phyloP scores from a whole-genome alignment of 2,113 vertebrate genomes.

The Xyliphius kryptos region DNA sequence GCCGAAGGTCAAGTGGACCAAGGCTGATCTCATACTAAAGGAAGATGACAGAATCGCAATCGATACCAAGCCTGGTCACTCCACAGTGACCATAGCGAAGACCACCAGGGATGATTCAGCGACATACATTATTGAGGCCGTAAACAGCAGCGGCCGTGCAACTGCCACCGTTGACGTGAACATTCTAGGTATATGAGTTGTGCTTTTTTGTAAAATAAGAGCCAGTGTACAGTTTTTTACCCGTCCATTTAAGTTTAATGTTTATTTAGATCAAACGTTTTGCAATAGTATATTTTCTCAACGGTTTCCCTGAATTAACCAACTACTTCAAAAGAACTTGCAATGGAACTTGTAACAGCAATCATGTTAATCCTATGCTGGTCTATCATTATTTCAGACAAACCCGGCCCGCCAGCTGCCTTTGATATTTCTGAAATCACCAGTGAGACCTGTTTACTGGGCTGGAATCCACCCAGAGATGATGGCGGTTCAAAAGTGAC shows the following conservation, averaged over 20 bases:
- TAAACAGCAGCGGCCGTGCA: constrained; percentile 88
- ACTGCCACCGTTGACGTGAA: constrained; percentile 95
- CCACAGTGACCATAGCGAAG: constrained; percentile 77
- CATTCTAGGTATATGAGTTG: constrained; percentile 95
- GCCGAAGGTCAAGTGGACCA: constrained; percentile 90
- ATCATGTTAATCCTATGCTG: background rate
- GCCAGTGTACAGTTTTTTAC: too few species aligned
- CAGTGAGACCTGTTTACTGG: constrained; percentile 83
- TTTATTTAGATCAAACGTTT: too few species aligned
- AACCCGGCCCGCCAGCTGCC: constrained; percentile 91
- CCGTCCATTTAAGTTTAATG: too few species aligned
- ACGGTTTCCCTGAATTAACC: too few species aligned
- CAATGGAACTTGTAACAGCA: too few species aligned
- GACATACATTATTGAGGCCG: constrained; percentile 94
- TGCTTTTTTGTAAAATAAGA: too few species aligned
- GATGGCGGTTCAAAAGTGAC: constrained; percentile 92
- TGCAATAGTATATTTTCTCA: too few species aligned
- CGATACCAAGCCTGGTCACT: constrained; percentile 78
- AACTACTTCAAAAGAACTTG: too few species aligned
- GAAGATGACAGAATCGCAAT: constrained; percentile 81
- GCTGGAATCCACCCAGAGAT: constrained; percentile 96
- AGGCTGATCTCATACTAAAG: constrained; percentile 82
- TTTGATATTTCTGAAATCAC: constrained; percentile 97
- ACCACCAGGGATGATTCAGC: constrained; percentile 87
- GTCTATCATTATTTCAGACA: constrained; percentile 70